Evolutionary conservation across 1,140 invertebrate species (phyloP).

Genomic region (Nephotettix cincticeps): DNA sequence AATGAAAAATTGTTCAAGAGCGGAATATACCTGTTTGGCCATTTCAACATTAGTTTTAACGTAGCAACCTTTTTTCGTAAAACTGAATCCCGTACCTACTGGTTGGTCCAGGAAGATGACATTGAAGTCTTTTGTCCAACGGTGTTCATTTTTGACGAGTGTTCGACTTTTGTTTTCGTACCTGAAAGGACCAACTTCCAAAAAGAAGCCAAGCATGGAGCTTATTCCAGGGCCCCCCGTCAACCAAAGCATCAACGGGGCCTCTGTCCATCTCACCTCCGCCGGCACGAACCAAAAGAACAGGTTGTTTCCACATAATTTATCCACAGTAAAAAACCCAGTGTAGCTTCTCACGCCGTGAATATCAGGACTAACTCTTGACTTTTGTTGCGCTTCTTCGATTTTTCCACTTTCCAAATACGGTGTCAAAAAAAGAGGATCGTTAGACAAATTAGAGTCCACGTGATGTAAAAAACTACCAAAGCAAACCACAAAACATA

Average conservation of each 20-base stretch:
- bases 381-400: conserved; percentile 20
- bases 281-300: conserved; percentile 81
- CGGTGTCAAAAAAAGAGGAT: conserved; percentile 33
- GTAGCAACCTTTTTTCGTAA: conserved; percentile 64
- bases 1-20: conserved; percentile 62
- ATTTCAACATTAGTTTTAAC: conserved; percentile 62
- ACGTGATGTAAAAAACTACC: too few relatives aligned
- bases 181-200: conserved; percentile 54
- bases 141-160: neutral
- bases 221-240: conserved; percentile 71
- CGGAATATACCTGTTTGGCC: conserved; percentile 24
- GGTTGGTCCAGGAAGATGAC: conserved; percentile 77
- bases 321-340: conserved; percentile 73
- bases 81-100: conserved; percentile 56
- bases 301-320: conserved; percentile 53
- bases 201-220: conserved; percentile 70
- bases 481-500: too few relatives aligned
- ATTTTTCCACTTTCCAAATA: conserved; percentile 29
- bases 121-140: conserved; percentile 30
- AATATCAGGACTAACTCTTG: conserved; percentile 28
- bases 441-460: too few relatives aligned
- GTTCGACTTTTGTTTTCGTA: neutral
- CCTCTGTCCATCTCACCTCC: conserved; percentile 45
- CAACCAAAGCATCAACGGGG: conserved; percentile 70
- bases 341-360: conserved; percentile 49